Percentiles rank a stretch among this genome's conserved stretches.
phyloP scores from a whole-genome alignment of 2,888 invertebrate species.

The Amitus sp. region DNA sequence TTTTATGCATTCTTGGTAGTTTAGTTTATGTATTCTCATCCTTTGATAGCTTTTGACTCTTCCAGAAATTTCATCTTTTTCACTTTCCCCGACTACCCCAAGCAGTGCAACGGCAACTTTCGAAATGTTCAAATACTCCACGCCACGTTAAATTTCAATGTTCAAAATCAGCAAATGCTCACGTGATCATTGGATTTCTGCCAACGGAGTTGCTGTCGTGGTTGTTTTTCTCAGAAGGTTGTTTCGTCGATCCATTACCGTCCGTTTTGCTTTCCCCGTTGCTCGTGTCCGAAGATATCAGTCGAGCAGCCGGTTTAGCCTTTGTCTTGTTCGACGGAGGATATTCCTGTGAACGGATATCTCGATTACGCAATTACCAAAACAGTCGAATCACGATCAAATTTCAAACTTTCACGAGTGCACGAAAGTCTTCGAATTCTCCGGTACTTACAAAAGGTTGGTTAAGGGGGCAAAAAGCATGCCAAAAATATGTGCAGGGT shows the following conservation, averaged over 20 bases:
- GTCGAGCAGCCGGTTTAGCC: constrained; percentile 64
- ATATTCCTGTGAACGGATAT: constrained; percentile 68
- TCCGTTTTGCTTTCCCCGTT: constrained; percentile 65
- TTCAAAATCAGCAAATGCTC: constrained; percentile 54
- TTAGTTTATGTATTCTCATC: too few relatives aligned
- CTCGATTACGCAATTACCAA: too few relatives aligned
- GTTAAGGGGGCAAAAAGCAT: too few relatives aligned
- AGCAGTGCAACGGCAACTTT: too few relatives aligned
- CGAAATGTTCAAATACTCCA: background rate
- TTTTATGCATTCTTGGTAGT: too few relatives aligned
- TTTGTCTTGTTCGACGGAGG: constrained; percentile 69
- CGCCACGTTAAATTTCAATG: background rate
- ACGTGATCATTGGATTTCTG: constrained; percentile 74
- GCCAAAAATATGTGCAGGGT: background rate
- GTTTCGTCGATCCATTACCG: constrained; percentile 60
- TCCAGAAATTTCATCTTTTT: too few relatives aligned
- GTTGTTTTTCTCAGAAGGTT: constrained; percentile 57
- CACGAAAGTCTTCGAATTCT: too few relatives aligned
- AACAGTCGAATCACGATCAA: constrained; percentile 3
- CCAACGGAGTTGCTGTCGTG: constrained; percentile 64
- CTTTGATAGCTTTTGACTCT: too few relatives aligned
- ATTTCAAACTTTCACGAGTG: too few relatives aligned
- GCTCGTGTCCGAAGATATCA: constrained; percentile 63
- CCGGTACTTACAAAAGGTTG: too few relatives aligned
- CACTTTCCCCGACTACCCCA: too few relatives aligned